Base-by-base conservation (phyloP, 2,797 vertebrate genomes). In the Peromyscus eremicus region DNA sequence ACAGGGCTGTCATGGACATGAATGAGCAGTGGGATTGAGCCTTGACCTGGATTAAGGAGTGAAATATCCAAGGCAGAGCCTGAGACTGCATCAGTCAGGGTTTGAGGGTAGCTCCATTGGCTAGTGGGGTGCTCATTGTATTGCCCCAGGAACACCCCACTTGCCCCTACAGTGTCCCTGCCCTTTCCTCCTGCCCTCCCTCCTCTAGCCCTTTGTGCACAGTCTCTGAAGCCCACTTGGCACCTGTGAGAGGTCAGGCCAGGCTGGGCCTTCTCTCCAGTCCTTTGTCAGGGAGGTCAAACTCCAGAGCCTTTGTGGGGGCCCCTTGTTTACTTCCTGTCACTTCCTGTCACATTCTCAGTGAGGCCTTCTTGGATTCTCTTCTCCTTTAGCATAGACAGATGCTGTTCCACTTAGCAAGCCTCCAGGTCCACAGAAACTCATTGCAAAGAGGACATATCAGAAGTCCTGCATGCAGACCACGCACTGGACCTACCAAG, bases 401-500 rank as follows among this genome's bases (percentile, higher is more conserved):
- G 66, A 8, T 37, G 4, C 5, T 49, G 32, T 23, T 14, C 10
- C 9, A 13, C 25, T 21, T 21, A 17, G 60, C 13, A 34, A 27
- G 9, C 23, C 5, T 32, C 21, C 34, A 6, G 37, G 17, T 29
- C 70, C 13, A 3, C 12, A 64, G 21, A 23, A 89, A 52, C 34
- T 27, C 85, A 64, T 23, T 32, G 23, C 21, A 25, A 46, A 60
- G n/a, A 40, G 43, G 6, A 82, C 9, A 4, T 27, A 32, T 14
- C n/a, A 37, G 29, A 40, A 66, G 19, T 23, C 17, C 8, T 32
- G 29, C 11, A 3, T 79, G 14, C 49, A 46, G 29, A 9, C 6
- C 62, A 23, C 3, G 27, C 19, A 43, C 1, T 5, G 4, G 12
- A 37, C 37, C 29, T 37, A 1, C 1, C 1, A 34, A 37, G 13